Percentiles rank a stretch among this genome's conserved stretches.
These are phyloP conservation scores for Myodes glareolus DNA, from an alignment of 2,113 vertebrate species.

Conservation along the genomic window DNA sequence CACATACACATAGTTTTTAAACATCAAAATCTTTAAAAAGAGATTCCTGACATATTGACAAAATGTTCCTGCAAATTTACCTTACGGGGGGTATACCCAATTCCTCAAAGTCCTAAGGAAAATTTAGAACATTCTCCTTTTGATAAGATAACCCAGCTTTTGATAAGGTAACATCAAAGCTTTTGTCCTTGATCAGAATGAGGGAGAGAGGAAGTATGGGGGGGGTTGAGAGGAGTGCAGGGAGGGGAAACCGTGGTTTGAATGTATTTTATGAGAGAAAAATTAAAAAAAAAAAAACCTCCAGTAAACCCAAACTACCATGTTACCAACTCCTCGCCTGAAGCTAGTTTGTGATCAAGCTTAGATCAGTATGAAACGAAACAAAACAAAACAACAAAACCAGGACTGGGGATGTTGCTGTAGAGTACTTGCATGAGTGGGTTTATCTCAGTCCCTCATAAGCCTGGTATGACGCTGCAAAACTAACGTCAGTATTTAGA, in stretches of 20 bases:
- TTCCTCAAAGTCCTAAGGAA: slow-evolving; percentile 19
- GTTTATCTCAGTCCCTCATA: neutral
- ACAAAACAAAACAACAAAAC: neutral
- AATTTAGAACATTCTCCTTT: neutral
- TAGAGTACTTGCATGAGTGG: neutral
- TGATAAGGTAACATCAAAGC: slow-evolving; percentile 9
- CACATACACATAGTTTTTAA: neutral
- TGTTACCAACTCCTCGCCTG: neutral
- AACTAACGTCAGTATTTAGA: neutral
- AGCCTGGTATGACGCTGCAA: neutral
- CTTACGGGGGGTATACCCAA: neutral
- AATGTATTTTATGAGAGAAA: neutral
- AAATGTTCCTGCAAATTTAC: slow-evolving; percentile 18
- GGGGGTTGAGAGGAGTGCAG: neutral
- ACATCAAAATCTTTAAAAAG: neutral
- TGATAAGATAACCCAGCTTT: neutral
- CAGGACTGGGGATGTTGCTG: neutral
- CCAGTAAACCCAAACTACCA: neutral
- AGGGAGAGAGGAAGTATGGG: neutral
- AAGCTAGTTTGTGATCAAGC: slow-evolving; percentile 4
- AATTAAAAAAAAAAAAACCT: neutral
- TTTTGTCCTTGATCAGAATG: neutral
- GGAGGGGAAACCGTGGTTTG: too few species aligned
- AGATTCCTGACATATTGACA: neutral
- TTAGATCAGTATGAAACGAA: slow-evolving; percentile 7